phyloP scores from a whole-genome alignment of 2,113 vertebrate species.

The Sceloporus tristichus region DNA sequence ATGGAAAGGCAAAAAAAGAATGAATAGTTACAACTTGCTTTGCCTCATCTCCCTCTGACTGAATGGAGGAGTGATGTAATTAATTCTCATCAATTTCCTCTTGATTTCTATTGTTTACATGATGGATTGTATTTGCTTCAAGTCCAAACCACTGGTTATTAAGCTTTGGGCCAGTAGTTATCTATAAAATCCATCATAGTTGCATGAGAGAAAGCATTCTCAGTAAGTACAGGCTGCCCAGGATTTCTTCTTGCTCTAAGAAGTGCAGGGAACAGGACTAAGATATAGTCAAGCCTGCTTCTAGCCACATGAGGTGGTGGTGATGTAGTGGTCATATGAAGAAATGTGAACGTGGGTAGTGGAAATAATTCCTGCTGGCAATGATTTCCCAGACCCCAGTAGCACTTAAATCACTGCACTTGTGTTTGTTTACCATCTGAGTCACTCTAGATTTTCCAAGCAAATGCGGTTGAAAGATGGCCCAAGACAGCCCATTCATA shows the following conservation, averaged over 20 bases:
- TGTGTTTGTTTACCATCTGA: background rate
- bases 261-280: background rate
- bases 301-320: too few relatives aligned
- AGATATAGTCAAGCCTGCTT: background rate
- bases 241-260: background rate
- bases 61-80: background rate
- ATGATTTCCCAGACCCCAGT: background rate
- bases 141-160: background rate
- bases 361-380: background rate
- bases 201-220: background rate
- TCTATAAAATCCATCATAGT: background rate
- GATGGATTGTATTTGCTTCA: background rate
- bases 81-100: background rate
- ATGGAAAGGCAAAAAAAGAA: background rate
- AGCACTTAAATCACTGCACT: background rate
- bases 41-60: background rate
- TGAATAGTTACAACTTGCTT: background rate
- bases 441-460: background rate
- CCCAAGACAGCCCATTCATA: background rate
- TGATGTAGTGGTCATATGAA: background rate
- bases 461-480: background rate
- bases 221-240: background rate
- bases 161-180: background rate
- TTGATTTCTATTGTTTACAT: background rate
- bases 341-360: background rate